Evolutionary conservation across 2,888 invertebrate genomes (phyloP).

Genomic region (Lumbricus terrestris): DNA sequence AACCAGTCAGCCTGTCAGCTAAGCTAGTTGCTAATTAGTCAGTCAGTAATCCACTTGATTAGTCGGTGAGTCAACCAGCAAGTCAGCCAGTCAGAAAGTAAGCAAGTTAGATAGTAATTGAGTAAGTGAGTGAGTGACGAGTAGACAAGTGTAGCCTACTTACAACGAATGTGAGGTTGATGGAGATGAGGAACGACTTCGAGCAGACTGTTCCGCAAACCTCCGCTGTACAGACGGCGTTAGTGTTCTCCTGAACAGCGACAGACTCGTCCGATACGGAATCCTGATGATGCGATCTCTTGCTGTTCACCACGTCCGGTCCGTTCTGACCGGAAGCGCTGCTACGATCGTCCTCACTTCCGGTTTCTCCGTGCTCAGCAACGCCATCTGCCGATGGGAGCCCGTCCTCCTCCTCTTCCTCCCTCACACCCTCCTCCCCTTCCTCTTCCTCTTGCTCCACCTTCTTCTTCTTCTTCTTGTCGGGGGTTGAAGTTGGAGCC

Average conservation of each 20-base stretch:
- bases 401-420: background rate
- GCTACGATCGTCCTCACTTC: background rate
- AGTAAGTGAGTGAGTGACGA: no score
- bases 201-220: constrained; percentile 5
- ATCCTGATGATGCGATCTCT: background rate
- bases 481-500: background rate
- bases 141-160: background rate
- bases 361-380: background rate
- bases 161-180: background rate
- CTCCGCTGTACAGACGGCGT: background rate
- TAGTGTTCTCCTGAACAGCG: background rate
- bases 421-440: background rate
- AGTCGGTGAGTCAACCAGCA: no score
- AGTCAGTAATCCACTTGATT: no score
- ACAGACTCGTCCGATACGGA: background rate
- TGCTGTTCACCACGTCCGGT: background rate
- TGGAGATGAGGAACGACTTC: constrained; percentile 7
- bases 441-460: no score
- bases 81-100: no score
- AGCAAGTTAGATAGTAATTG: no score
- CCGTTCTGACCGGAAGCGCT: constrained; percentile 6
- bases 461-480: background rate
- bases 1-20: no score
- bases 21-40: no score
- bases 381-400: background rate